Evolutionary conservation across 1,140 invertebrate genomes (phyloP).

Genomic region (Bradynema listronoti): DNA sequence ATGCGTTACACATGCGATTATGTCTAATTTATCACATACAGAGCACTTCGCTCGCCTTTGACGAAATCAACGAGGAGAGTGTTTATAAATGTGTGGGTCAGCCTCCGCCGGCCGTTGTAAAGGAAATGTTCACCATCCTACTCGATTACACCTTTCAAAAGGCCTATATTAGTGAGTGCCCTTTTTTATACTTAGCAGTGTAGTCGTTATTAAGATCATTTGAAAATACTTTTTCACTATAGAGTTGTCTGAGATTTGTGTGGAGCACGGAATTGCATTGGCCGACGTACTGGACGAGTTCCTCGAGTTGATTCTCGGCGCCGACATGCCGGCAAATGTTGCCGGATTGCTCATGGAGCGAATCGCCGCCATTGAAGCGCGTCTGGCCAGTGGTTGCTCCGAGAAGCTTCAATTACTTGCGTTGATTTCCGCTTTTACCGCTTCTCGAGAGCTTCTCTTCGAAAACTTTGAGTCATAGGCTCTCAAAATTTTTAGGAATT

Average conservation of each 20-base stretch:
- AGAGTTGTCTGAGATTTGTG: slow-evolving; percentile 32
- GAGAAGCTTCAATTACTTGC: slow-evolving; percentile 45
- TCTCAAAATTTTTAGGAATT: no score
- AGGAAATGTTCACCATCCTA: slow-evolving; percentile 56
- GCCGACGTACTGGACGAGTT: slow-evolving; percentile 45
- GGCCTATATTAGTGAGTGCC: slow-evolving; percentile 33
- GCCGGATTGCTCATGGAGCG: slow-evolving; percentile 24
- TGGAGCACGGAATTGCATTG: slow-evolving; percentile 41
- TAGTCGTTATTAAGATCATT: background rate
- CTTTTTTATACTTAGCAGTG: slow-evolving; percentile 20
- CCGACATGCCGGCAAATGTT: slow-evolving; percentile 34
- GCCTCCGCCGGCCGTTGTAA: slow-evolving; percentile 80
- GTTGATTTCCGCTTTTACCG: slow-evolving; percentile 30
- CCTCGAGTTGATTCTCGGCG: slow-evolving; percentile 31
- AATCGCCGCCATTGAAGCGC: slow-evolving; percentile 38
- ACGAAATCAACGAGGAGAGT: slow-evolving; percentile 77
- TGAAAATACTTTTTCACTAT: background rate
- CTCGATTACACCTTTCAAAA: slow-evolving; percentile 44
- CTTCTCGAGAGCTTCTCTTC: slow-evolving; percentile 25
- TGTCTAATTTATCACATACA: no score
- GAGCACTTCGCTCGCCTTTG: slow-evolving; percentile 77
- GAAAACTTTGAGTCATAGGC: slow-evolving; percentile 12
- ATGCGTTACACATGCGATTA: no score
- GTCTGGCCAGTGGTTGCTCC: slow-evolving; percentile 39
- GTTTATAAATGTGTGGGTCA: slow-evolving; percentile 95